Evolutionary conservation across 2,797 vertebrate species (phyloP).

Genomic region (Rhynchotus rufescens): DNA sequence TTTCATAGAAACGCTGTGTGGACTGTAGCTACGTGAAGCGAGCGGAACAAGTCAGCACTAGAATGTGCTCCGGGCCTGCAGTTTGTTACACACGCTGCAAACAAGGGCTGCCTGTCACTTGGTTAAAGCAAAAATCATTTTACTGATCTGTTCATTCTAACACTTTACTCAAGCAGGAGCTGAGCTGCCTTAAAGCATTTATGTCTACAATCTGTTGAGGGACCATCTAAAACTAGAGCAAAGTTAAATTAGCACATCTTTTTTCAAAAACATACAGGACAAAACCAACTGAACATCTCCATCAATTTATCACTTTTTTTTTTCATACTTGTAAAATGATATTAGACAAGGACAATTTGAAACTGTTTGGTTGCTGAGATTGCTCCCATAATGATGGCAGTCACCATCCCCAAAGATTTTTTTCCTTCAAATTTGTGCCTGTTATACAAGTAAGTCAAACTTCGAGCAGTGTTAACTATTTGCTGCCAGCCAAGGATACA

Average conservation of each 20-base stretch:
- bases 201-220: neutral
- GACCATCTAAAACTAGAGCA: neutral
- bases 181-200: neutral
- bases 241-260: neutral
- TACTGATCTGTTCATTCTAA: neutral
- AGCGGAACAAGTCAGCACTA: neutral
- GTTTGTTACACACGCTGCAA: neutral
- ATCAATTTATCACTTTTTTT: neutral
- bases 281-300: neutral
- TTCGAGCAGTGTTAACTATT: neutral
- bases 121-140: neutral
- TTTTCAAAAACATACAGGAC: neutral
- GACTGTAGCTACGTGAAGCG: neutral
- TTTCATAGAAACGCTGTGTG: constrained; percentile 13
- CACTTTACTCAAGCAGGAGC: neutral
- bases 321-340: neutral
- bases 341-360: neutral
- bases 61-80: neutral
- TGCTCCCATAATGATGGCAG: neutral
- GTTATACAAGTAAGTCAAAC: neutral
- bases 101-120: neutral
- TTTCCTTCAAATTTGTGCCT: neutral
- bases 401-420: neutral
- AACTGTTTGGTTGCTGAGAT: neutral
- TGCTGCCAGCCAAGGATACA: neutral